These are phyloP conservation scores for Poeciliopsis paucimaculata DNA, from an alignment of 2,797 vertebrate species.

Conservation along the genomic window DNA sequence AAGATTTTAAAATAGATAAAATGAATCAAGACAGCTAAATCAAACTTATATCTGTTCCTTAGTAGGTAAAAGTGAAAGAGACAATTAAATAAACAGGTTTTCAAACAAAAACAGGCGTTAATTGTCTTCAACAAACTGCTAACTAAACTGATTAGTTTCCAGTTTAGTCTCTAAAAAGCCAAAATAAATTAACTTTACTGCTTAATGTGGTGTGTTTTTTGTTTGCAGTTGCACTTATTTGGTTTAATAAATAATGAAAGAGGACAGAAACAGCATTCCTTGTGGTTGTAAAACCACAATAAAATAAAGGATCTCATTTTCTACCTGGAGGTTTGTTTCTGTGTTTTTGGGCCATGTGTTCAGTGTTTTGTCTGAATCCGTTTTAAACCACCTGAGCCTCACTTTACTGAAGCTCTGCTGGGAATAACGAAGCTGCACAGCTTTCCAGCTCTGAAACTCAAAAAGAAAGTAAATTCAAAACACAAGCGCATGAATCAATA, in stretches of 20 bases:
- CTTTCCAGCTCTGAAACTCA: constrained; percentile 6
- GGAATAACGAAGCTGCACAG: constrained; percentile 5
- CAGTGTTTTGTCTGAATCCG: constrained; percentile 22
- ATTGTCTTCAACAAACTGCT: neutral
- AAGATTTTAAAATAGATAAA: neutral
- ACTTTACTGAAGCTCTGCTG: neutral
- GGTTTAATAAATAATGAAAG: constrained; percentile 28
- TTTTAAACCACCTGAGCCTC: neutral
- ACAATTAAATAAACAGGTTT: neutral
- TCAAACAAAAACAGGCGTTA: neutral
- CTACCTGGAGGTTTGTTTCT: constrained; percentile 21
- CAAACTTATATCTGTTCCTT: neutral
- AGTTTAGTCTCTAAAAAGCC: neutral
- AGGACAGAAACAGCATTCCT: neutral
- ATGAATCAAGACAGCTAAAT: neutral
- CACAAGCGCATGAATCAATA: constrained; percentile 16
- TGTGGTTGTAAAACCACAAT: constrained; percentile 21
- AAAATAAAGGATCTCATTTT: constrained; percentile 22
- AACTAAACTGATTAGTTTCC: neutral
- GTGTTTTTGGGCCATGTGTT: constrained; percentile 20
- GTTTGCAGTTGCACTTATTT: constrained; percentile 22
- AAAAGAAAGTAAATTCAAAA: constrained; percentile 14
- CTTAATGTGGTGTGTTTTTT: constrained; percentile 14
- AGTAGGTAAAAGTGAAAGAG: neutral
- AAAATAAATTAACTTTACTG: neutral